Evolutionary conservation across 2,113 vertebrate genomes (phyloP), one percentile per base, ranked within the genome.

Genomic region (Sinocyclocheilus maitianheensis): DNA sequence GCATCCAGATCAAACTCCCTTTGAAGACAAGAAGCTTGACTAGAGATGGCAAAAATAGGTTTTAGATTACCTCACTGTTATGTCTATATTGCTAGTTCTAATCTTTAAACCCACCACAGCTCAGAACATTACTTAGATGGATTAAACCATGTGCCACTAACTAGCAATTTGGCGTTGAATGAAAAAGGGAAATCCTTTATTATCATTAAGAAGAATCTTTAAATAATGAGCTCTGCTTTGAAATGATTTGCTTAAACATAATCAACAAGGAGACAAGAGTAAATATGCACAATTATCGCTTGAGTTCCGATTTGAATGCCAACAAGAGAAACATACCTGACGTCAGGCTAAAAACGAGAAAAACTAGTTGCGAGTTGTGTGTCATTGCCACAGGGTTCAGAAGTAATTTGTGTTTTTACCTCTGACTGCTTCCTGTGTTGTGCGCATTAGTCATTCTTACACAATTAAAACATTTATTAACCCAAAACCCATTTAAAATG

Each of bases 271-370:
- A 63, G n/a, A 24, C 20, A 46, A 13, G 5, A 60, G 30, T 13
- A 60, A 78, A 79, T 20, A 51, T 60, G 55, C 74, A 62, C 40
- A 10, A 79, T 43, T 48, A 83, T 48, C 60, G 34, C 30, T 79
- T 78, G 16, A 77, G n/a, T 7, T 77, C 75, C 3, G 7, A 30
- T 30, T 53, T 11, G 18, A 80, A 63, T 63, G 34, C 51, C 53
- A 30, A 53, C 75, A 16, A 11, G 18, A 58, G 58, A 58, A 78
- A 48, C 48, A 81, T 30, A 62, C 51, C n/a, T 63, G 48, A 71
- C 26, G 53, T 74, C 85, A 81, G 16, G 22, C 7, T 22, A 34
- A 24, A 30, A 86, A 81, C 85, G 2, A 51, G 85, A 86, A 75
- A 86, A 75, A 81, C 78, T 51, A 53, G 85, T 48, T 55, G 24